Percentiles rank a stretch among this genome's conserved stretches.
phyloP scores from a whole-genome alignment of 2,888 invertebrate species.

The Drosophila buzzatii region DNA sequence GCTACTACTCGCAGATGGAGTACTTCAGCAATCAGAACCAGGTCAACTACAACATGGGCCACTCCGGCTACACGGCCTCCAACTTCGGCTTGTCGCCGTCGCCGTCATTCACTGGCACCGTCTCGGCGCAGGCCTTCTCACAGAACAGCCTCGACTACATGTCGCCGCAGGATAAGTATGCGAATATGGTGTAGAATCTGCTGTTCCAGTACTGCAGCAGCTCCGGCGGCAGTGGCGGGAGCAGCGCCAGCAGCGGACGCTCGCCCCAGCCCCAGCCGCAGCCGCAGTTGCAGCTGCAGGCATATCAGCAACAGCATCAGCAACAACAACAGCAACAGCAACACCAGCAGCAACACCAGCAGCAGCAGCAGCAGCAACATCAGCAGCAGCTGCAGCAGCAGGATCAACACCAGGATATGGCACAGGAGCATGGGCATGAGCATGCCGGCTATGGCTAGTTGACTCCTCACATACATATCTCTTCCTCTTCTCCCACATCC shows the following conservation, averaged over 20 bases:
- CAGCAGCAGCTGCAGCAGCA: slow-evolving; percentile 34
- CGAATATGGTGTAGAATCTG: slow-evolving; percentile 86
- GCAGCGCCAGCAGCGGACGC: slow-evolving; percentile 58
- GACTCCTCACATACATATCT: slow-evolving; percentile 40
- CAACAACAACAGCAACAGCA: slow-evolving; percentile 31
- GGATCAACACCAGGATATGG: slow-evolving; percentile 39
- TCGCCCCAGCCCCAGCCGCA: slow-evolving; percentile 44
- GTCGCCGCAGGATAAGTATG: slow-evolving; percentile 85
- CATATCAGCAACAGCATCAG: slow-evolving; percentile 16
- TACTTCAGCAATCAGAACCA: slow-evolving; percentile 85
- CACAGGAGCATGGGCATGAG: slow-evolving; percentile 48
- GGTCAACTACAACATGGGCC: slow-evolving; percentile 85
- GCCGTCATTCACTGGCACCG: slow-evolving; percentile 84
- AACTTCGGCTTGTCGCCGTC: slow-evolving; percentile 85
- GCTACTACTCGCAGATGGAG: slow-evolving; percentile 85
- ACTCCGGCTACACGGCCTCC: slow-evolving; percentile 84
- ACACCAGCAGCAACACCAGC: slow-evolving; percentile 29
- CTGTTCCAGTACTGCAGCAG: slow-evolving; percentile 82
- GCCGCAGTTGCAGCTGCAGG: slow-evolving; percentile 21
- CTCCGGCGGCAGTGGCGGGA: slow-evolving; percentile 56
- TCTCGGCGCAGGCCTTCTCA: slow-evolving; percentile 85
- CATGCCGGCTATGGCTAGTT: slow-evolving; percentile 54
- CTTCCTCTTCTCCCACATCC: background rate
- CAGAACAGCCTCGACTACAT: slow-evolving; percentile 85
- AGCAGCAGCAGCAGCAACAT: slow-evolving; percentile 25